phyloP scores from a whole-genome alignment of 2,888 invertebrate genomes.

The Oegoconia quadripuncta region DNA sequence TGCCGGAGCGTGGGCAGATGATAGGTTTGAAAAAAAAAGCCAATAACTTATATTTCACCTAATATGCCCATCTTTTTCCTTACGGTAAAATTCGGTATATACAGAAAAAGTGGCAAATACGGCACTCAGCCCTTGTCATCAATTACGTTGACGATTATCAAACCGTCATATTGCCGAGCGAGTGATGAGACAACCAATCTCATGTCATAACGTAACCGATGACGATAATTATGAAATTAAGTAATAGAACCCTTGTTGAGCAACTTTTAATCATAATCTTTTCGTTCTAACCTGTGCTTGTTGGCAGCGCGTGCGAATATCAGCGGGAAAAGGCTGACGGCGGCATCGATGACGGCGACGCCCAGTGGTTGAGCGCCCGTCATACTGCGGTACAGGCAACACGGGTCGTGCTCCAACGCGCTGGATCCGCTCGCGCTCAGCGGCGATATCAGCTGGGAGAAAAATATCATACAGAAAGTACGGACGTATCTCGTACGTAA shows the following conservation, averaged over 20 bases:
- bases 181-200: no score
- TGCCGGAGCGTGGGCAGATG: no score
- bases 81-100: no score
- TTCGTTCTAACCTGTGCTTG: constrained; percentile 86
- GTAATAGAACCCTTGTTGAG: neutral
- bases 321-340: constrained; percentile 94
- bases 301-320: constrained; percentile 96
- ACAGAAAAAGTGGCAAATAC: no score
- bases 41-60: no score
- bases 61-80: no score
- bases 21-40: no score
- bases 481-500: no score
- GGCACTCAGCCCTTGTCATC: no score
- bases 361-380: constrained; percentile 87
- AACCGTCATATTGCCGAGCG: no score
- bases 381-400: constrained; percentile 89
- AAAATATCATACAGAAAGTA: no score
- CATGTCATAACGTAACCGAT: no score
- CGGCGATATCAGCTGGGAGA: constrained; percentile 87
- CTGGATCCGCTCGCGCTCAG: constrained; percentile 97
- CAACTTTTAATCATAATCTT: neutral
- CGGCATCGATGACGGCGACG: constrained; percentile 97
- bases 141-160: neutral
- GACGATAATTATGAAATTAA: neutral
- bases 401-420: constrained; percentile 97